Evolutionary conservation across 1,140 invertebrate genomes (phyloP).

Genomic region (Chlorops oryzae): DNA sequence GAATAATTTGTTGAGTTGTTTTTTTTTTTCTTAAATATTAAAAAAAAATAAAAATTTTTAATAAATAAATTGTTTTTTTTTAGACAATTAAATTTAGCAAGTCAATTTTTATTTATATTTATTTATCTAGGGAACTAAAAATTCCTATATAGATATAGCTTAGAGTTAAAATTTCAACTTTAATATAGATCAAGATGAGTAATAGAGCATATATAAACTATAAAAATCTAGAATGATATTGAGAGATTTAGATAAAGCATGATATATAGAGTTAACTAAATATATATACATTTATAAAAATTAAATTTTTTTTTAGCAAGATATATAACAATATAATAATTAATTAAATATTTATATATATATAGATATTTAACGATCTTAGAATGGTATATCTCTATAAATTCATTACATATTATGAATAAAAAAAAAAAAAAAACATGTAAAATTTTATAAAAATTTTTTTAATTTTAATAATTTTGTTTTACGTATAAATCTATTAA

Average conservation of each 20-base stretch:
- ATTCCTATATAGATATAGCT: no score
- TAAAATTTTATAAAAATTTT: no score
- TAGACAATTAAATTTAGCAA: slow-evolving; percentile 16
- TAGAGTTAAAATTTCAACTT: no score
- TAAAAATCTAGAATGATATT: no score
- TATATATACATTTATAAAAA: slow-evolving; percentile 23
- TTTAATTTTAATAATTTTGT: no score
- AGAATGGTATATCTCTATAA: slow-evolving; percentile 14
- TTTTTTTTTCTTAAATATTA: slow-evolving; percentile 18
- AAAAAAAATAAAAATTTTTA: slow-evolving; percentile 28
- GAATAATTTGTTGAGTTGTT: no score
- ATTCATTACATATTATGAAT: slow-evolving; percentile 4
- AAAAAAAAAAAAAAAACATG: no score
- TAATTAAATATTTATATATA: slow-evolving; percentile 31
- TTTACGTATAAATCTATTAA: no score
- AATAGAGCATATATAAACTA: slow-evolving; percentile 20
- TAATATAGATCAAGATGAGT: slow-evolving; percentile 12
- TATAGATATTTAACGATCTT: slow-evolving; percentile 23
- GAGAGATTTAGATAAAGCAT: no score
- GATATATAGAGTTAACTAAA: slow-evolving; percentile 19
- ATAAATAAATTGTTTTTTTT: no score
- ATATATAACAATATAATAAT: no score
- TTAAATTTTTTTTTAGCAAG: slow-evolving; percentile 15
- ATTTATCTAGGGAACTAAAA: slow-evolving; percentile 14
- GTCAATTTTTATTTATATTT: slow-evolving; percentile 12